Evolutionary conservation across 2,888 invertebrate genomes (phyloP).

Genomic region (Litoditis marina): DNA sequence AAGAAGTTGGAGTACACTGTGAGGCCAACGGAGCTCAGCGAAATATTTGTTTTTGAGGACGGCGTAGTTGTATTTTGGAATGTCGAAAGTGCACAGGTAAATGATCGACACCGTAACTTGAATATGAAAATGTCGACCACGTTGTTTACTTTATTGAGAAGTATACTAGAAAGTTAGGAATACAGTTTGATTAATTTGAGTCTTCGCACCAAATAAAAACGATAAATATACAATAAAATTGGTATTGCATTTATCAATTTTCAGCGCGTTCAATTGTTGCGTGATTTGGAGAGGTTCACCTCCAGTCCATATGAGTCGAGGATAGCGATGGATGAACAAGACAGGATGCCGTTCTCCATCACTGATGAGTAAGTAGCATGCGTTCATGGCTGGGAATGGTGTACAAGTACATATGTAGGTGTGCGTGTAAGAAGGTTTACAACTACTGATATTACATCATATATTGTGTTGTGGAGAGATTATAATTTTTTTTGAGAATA

Average conservation of each 20-base stretch:
- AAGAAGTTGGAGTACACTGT: conserved; percentile 48
- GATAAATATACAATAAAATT: no score
- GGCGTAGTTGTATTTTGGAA: conserved; percentile 59
- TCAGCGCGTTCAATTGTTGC: conserved; percentile 31
- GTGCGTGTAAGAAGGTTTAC: no score
- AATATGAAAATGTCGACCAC: no score
- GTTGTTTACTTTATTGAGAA: no score
- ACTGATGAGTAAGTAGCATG: conserved; percentile 20
- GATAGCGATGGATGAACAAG: conserved; percentile 34
- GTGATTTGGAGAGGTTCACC: conserved; percentile 33
- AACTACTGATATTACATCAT: no score
- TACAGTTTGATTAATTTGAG: background rate
- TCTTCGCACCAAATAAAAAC: no score
- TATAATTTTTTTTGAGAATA: no score
- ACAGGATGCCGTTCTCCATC: conserved; percentile 30
- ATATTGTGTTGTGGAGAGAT: no score
- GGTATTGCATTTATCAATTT: background rate
- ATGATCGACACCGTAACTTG: no score
- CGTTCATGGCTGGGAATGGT: background rate
- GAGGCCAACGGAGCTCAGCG: conserved; percentile 38
- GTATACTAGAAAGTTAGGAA: no score
- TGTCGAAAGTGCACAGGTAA: conserved; percentile 34
- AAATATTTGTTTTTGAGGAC: conserved; percentile 51
- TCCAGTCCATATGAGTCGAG: conserved; percentile 25
- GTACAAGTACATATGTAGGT: no score